These are phyloP conservation scores for Passer domesticus DNA, from an alignment of 2,113 vertebrate species.

Conservation along the genomic window DNA sequence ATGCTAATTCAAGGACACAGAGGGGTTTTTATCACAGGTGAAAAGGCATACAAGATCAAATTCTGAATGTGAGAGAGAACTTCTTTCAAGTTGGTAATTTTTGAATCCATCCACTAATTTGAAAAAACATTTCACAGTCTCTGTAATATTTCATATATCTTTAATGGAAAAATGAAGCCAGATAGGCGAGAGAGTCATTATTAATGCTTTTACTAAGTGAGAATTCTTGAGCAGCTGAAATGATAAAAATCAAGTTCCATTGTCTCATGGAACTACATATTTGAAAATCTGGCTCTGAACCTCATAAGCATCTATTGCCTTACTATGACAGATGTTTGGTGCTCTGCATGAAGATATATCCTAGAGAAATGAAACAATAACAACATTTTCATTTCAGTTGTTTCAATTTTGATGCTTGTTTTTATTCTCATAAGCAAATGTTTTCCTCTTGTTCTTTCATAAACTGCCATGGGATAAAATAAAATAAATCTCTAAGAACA, in stretches of 20 bases:
- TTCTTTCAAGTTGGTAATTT: background rate
- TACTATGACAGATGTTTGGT: background rate
- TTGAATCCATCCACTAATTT: background rate
- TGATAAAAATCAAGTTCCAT: background rate
- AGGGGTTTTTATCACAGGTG: background rate
- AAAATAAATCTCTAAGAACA: conserved; percentile 30
- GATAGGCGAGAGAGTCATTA: background rate
- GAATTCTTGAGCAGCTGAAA: background rate
- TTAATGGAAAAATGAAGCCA: background rate
- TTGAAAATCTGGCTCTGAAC: background rate
- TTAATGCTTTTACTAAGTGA: background rate
- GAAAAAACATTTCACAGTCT: background rate
- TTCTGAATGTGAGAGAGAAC: background rate
- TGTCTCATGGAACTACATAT: background rate
- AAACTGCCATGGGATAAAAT: conserved; percentile 34
- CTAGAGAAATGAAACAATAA: conserved; percentile 21
- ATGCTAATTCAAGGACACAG: background rate
- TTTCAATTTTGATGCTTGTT: conserved; percentile 35
- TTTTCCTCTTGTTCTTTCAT: conserved; percentile 43
- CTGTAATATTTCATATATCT: background rate
- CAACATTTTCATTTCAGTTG: background rate
- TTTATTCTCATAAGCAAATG: conserved; percentile 22
- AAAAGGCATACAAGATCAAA: background rate
- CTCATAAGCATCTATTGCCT: background rate
- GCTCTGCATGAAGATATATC: background rate